phyloP scores from a whole-genome alignment of 1,140 invertebrate genomes.

The Platyura marginata region DNA sequence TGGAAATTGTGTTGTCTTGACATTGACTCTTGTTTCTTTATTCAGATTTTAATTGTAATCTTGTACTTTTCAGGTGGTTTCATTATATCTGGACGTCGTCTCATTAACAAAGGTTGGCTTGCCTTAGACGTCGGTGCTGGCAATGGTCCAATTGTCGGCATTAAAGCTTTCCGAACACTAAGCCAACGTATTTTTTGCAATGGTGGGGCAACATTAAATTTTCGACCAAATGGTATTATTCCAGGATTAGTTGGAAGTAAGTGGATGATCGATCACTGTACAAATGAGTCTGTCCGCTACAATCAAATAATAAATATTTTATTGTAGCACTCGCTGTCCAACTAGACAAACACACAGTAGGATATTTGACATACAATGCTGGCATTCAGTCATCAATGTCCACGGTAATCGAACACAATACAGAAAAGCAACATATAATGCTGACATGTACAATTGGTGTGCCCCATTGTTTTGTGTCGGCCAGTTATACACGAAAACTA shows the following conservation, averaged over 20 bases:
- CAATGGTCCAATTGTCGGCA: conserved; percentile 50
- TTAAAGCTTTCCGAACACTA: conserved; percentile 56
- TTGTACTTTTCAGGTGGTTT: conserved; percentile 38
- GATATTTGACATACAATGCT: conserved; percentile 68
- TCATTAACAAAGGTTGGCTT: conserved; percentile 67
- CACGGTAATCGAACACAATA: conserved; percentile 57
- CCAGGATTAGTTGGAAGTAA: conserved; percentile 53
- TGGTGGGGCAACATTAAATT: conserved; percentile 47
- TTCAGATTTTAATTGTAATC: conserved; percentile 2
- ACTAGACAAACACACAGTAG: conserved; percentile 66
- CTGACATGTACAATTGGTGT: conserved; percentile 62
- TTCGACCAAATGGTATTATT: conserved; percentile 46
- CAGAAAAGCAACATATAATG: conserved; percentile 39
- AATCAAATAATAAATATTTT: conserved; percentile 5
- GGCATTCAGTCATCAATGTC: conserved; percentile 49
- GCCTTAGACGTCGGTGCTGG: conserved; percentile 63
- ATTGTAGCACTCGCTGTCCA: conserved; percentile 57
- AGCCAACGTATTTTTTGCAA: conserved; percentile 52
- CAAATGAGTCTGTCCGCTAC: no score
- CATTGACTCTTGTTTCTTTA: neutral
- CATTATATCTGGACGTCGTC: conserved; percentile 49
- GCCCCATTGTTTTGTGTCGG: conserved; percentile 54
- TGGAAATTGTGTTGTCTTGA: conserved; percentile 1
- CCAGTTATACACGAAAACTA: conserved; percentile 61
- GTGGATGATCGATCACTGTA: conserved; percentile 17